Evolutionary conservation across 2,113 vertebrate genomes (phyloP), one percentile per base, ranked within the genome.

Genomic region (Nasalis larvatus): DNA sequence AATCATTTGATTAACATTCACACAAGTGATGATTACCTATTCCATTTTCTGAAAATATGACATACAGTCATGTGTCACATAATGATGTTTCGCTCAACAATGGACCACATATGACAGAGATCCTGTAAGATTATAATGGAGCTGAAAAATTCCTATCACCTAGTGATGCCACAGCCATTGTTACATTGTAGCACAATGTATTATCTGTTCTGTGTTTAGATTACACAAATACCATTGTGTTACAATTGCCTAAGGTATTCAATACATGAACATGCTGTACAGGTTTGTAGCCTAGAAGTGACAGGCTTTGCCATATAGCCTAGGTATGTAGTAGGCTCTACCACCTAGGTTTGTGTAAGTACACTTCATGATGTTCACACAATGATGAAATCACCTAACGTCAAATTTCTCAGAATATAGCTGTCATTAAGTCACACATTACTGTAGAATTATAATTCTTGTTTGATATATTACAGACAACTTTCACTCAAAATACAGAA

Each of bases 401-500:
- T 16, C 8, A 77, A 16, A 32, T 47, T 47, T 77, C 42, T 47
- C 74, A 77, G 42, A 77, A 18, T 32, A 27, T 8, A 47, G 27
- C 42, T 17, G 16, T 77, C 45, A 30, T 30, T 32, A 77, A 47
- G 17, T 18, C 14, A 77, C 16, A 77, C 16, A 32, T 47, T 45
- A 77, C 74, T 77, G 8, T 47, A 40, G 37, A 40, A 25, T 71
- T 37, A 30, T 68, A 18, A 83, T 77, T 89, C 35, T 95, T 71
- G 4, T n/a, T 83, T 94, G 77, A 94, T 42, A 37, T 17, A 20
- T n/a, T 40, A 85, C 1, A 86, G 25, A 77, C 21, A 84, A 95
- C 37, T 94, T 73, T 49, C 88, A 81, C 42, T 78, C 78, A 87
- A 96, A 87, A 89, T 21, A 93, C 81, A 94, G n/a, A 85, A 69